Evolutionary conservation across 2,888 invertebrate genomes (phyloP), one percentile per base, ranked within the genome.

Genomic region (Ophion costatus): DNA sequence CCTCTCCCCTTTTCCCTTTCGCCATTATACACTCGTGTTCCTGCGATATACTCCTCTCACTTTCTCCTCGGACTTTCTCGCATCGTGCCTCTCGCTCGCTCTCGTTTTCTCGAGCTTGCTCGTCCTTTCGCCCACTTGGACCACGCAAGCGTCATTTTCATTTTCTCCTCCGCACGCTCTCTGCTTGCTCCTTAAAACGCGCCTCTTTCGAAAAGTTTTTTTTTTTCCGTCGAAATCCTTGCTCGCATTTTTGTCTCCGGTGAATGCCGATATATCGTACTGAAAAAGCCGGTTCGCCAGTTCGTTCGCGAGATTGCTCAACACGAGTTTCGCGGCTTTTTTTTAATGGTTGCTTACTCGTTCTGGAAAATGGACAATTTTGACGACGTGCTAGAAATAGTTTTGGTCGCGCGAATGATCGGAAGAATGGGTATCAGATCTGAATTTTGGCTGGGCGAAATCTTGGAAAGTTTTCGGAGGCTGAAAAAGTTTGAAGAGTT

Each of bases 31-130:
- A 77, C 64, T 61, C 77, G 74, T 33, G 69, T 51, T 70, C 63
- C 61, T 56, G 61, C 64, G 71, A 66, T 70, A 82, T 71, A 57
- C 57, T 70, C 57, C 57, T 83, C 83, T 74, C 84, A 76, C 84
- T 83, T 82, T 83, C 81, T 76, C 80, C 78, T 45, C 63, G 71
- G 63, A 83, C 85, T 86, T 83, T 77, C 83, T 76, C 80, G 81
- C 80, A 24, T 57, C 71, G n/a, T 69, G 80, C 74, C 77, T 80
- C 86, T 83, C 79, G 22, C 42, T 75, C 81, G 82, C 81, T n/a
- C 59, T 17, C 59, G 5, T 56, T 20, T n/a, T 42, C 42, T 29
- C 6, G 6, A 20, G 5, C 64, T 22, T 33, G 7, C 57, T 24
- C 38, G 33, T 42, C 24, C 51, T n/a, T 45, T 64, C 51, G 24